Evolutionary conservation across 64 coral and sea anemone genomes (phyloP).

Genomic region (Exaiptasia diaphana): DNA sequence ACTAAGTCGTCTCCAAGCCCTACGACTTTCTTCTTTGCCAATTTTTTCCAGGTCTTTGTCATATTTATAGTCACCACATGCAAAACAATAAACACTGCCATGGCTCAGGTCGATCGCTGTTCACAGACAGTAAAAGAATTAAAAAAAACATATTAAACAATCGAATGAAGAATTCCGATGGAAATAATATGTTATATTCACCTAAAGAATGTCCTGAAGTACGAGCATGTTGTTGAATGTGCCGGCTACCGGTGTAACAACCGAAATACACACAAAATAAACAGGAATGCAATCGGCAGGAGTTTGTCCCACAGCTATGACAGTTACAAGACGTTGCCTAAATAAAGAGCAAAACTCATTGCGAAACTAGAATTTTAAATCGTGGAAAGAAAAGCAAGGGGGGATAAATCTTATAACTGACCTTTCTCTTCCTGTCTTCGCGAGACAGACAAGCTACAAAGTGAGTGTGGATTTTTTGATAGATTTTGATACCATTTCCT

Average conservation of each 20-base stretch:
- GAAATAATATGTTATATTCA: conserved; percentile 26
- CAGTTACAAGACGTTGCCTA: conserved; percentile 77
- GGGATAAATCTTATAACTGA: conserved; percentile 30
- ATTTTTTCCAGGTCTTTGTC: conserved; percentile 85
- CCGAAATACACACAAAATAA: conserved; percentile 97
- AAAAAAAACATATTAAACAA: not conserved
- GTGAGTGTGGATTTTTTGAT: conserved; percentile 77
- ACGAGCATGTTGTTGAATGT: conserved; percentile 90
- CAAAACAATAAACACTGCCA: conserved; percentile 83
- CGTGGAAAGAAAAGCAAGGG: not conserved
- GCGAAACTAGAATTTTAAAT: not conserved
- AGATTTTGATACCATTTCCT: conserved; percentile 77
- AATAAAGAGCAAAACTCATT: conserved; percentile 8
- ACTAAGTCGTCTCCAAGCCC: conserved; percentile 77
- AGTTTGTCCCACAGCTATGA: conserved; percentile 86
- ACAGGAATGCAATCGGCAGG: conserved; percentile 91
- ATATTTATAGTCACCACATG: conserved; percentile 88
- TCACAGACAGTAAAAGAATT: not conserved
- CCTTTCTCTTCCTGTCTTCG: conserved; percentile 93
- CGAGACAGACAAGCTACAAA: conserved; percentile 80
- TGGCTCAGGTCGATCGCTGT: conserved; percentile 87
- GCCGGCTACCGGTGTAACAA: conserved; percentile 89
- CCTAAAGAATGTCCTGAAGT: conserved; percentile 81
- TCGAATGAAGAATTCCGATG: not conserved
- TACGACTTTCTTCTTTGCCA: conserved; percentile 58